A percentile compares a stretch with the other conserved stretches of the same genome.
phyloP scores from a whole-genome alignment of 2,113 vertebrate species.

The Edolisoma coerulescens region DNA sequence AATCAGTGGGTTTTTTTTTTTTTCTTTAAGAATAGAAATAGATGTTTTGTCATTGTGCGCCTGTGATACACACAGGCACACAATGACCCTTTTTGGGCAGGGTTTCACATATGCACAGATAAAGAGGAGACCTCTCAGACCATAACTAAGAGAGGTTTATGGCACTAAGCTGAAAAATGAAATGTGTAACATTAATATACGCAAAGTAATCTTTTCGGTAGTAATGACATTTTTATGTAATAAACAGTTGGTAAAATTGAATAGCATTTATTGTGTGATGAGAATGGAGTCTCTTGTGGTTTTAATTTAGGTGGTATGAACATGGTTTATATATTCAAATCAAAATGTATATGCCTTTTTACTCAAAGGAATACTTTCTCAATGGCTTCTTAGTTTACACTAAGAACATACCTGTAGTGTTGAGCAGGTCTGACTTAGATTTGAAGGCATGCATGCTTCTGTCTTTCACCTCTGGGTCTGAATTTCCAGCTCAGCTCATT shows the following conservation, averaged over 20 bases:
- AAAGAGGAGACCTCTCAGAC: not conserved
- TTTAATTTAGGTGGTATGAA: not conserved
- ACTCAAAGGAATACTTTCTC: not conserved
- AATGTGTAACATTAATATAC: not conserved
- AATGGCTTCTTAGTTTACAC: constrained; percentile 7
- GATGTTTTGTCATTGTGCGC: not conserved
- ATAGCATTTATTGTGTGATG: not conserved
- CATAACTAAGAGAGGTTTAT: not conserved
- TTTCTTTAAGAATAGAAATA: not conserved
- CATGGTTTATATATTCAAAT: not conserved
- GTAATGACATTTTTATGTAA: not conserved
- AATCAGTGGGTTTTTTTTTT: not conserved
- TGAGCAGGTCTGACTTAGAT: not conserved
- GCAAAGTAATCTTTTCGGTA: not conserved
- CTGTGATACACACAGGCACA: no score
- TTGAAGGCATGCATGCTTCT: not conserved
- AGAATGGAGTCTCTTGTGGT: not conserved
- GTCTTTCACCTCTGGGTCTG: not conserved
- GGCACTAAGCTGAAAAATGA: not conserved
- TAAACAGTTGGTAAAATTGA: not conserved
- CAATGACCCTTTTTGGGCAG: not conserved
- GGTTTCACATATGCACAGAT: not conserved
- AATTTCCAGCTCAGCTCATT: not conserved
- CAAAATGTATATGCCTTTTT: not conserved
- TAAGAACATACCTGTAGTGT: not conserved